Evolutionary conservation across 2,888 invertebrate species (phyloP), one percentile per base, ranked within the genome.

Genomic region (Scaptomyza cyrtandrae): DNA sequence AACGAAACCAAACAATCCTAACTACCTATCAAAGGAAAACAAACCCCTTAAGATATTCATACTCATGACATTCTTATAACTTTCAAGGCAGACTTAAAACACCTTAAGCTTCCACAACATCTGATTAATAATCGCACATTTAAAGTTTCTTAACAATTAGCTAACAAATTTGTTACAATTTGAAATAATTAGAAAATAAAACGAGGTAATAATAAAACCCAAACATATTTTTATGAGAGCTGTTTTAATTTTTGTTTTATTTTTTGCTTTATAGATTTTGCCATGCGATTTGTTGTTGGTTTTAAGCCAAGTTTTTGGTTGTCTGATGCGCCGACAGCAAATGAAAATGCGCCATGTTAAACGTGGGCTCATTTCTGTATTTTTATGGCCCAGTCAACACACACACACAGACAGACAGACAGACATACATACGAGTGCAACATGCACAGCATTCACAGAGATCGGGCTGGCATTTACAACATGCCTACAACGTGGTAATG

Each of bases 401-500:
- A 68, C 53, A 59, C 50, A 58, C 53, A 71, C 66, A 74, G 39
- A 66, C 27, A 24, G 0, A 63, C 37, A 50, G 2, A 24, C 24
- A 24, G 0, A 74, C 43, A 66, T 19, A 63, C 35, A 50, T 13
- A 56, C 35, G 24, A 49, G 62, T 49, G 70, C 85, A 84, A 84
- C 72, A 70, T 64, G 64, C 71, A 75, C 71, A 41, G 16, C 41
- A 70, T 65, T 75, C 66, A 68, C 63, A 64, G 56, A 71, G 86
- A 80, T 82, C 86, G 86, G 50, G 50, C 74, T 83, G 83, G 83
- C 83, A 87, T 83, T 83, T 83, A 83, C 87, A 83, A 83, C 87
- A 87, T 83, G 83, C 82, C 87, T 85, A 87, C 87, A 83, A 85
- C 83, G 83, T 87, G 83, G 83, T 87, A 83, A 83, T 83, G 83